Conservation (phyloP, 2,888 invertebrate species). For the Eilema sororculum region DNA sequence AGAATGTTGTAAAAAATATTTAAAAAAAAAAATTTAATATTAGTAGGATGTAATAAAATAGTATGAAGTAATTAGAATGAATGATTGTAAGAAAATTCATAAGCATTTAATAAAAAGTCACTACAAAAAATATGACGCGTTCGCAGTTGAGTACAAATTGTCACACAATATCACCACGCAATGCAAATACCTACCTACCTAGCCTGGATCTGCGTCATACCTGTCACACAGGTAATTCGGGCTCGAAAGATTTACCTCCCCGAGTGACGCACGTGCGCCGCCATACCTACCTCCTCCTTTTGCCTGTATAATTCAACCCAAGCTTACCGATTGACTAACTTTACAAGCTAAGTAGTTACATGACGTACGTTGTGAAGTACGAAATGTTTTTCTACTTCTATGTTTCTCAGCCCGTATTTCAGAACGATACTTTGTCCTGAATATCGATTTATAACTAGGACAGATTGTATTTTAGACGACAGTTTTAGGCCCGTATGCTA, state of each 20-base stretch:
- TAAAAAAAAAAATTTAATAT: too few relatives aligned
- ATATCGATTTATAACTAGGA: too few relatives aligned
- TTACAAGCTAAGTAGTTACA: constrained; percentile 5
- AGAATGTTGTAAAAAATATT: too few relatives aligned
- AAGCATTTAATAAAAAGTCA: not conserved
- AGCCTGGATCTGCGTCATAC: constrained; percentile 30
- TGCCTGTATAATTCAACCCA: constrained; percentile 27
- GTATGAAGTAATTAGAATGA: too few relatives aligned
- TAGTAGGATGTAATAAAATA: too few relatives aligned
- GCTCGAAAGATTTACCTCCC: constrained; percentile 37
- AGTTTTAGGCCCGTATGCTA: too few relatives aligned
- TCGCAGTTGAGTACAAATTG: not conserved
- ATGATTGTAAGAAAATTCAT: too few relatives aligned
- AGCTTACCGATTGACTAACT: constrained; percentile 27
- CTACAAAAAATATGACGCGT: not conserved
- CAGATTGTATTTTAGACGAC: too few relatives aligned
- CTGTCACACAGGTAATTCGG: constrained; percentile 22
- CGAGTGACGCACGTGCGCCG: constrained; percentile 42
- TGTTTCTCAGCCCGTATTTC: too few relatives aligned
- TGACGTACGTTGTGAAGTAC: not conserved
- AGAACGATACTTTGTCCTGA: too few relatives aligned
- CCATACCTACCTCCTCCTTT: constrained; percentile 37
- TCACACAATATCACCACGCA: not conserved
- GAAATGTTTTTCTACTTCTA: not conserved
- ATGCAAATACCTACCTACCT: not conserved